These are phyloP conservation scores for Eretmochelys imbricata DNA, from an alignment of 2,113 vertebrate genomes.

Conservation along the genomic window DNA sequence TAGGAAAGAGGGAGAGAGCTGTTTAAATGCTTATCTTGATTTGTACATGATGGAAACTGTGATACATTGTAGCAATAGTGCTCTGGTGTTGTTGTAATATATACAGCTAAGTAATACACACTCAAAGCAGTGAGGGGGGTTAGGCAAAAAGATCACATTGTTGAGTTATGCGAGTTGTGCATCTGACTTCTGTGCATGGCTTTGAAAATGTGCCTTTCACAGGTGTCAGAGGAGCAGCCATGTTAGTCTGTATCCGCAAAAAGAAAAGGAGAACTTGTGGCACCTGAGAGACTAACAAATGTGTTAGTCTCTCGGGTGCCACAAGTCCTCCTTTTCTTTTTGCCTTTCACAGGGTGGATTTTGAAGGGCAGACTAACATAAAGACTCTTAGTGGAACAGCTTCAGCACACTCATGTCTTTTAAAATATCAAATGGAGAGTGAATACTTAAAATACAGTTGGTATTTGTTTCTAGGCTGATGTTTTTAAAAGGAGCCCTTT, in stretches of 20 bases:
- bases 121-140: fast-evolving
- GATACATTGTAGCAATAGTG: fast-evolving
- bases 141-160: not conserved
- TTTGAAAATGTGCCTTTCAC: not conserved
- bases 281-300: too few relatives aligned
- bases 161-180: not conserved
- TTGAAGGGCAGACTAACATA: fast-evolving
- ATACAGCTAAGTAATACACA: fast-evolving
- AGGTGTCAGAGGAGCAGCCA: not conserved
- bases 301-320: too few relatives aligned
- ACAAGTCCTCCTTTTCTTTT: too few relatives aligned
- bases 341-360: fast-evolving
- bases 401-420: not conserved
- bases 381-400: not conserved
- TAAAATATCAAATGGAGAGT: not conserved
- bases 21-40: not conserved
- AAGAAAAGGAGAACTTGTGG: too few relatives aligned
- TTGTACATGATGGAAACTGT: fast-evolving
- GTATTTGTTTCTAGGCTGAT: not conserved
- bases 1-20: not conserved
- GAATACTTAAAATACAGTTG: not conserved
- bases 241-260: too few relatives aligned
- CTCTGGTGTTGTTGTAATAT: fast-evolving
- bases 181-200: not conserved
- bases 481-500: not conserved